phyloP scores from a whole-genome alignment of 2,888 invertebrate species.

The Hoplodrina blanda region DNA sequence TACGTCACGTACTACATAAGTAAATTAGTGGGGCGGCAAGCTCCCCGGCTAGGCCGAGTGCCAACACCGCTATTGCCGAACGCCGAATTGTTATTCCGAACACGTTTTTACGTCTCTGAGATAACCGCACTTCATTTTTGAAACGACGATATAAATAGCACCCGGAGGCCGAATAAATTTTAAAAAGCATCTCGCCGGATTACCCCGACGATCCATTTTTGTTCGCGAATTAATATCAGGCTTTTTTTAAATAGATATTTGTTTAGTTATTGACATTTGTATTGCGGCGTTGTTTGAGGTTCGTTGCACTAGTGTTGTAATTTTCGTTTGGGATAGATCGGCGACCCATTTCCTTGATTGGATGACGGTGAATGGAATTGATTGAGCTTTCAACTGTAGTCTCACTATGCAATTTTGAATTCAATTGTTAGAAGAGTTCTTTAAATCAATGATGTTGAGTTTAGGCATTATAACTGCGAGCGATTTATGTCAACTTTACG shows the following conservation, averaged over 20 bases:
- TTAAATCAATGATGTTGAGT: neutral
- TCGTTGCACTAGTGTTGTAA: conserved; percentile 11
- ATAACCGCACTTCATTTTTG: conserved; percentile 90
- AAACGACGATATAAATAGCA: conserved; percentile 88
- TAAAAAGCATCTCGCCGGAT: conserved; percentile 82
- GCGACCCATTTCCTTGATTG: conserved; percentile 8
- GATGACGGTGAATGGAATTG: conserved; percentile 3
- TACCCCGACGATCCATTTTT: conserved; percentile 65
- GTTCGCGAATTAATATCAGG: conserved; percentile 65
- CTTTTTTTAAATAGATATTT: conserved; percentile 58
- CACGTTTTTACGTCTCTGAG: conserved; percentile 86
- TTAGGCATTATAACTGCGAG: neutral
- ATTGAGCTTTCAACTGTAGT: neutral
- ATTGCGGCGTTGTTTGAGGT: conserved; percentile 23
- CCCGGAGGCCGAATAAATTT: conserved; percentile 88
- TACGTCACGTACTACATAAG: conserved; percentile 62
- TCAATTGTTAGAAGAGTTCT: neutral
- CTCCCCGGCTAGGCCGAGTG: conserved; percentile 56
- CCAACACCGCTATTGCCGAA: conserved; percentile 59
- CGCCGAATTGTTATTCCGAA: conserved; percentile 81
- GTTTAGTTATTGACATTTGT: conserved; percentile 49
- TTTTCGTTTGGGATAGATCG: conserved; percentile 25
- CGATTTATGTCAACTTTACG: conserved; percentile 31
- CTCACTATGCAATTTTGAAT: neutral
- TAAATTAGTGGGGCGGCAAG: conserved; percentile 58